These are phyloP conservation scores for human DNA, from an alignment of 2,113 vertebrate species.

Conservation along the genomic window DNA sequence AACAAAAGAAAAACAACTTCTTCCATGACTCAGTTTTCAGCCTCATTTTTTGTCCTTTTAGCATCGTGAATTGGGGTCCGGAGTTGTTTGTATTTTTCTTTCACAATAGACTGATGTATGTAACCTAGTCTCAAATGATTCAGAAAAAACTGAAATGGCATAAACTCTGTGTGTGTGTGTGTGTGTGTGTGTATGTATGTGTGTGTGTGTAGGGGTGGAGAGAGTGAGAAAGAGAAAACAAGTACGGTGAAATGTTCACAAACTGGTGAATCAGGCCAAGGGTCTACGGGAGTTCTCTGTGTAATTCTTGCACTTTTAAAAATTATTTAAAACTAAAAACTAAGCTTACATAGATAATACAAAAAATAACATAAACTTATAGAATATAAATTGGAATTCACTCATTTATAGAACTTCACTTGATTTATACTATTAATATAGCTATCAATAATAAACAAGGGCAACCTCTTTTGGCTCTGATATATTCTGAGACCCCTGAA, in stretches of 20 bases:
- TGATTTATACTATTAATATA: not conserved
- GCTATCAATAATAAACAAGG: not conserved
- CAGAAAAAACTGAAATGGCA: not conserved
- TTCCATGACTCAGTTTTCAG: too few species aligned
- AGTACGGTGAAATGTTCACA: not conserved
- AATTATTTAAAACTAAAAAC: not conserved
- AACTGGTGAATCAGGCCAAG: not conserved
- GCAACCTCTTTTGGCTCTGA: not conserved
- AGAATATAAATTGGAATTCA: not conserved
- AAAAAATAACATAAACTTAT: not conserved
- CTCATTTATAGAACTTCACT: not conserved
- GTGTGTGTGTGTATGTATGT: not conserved
- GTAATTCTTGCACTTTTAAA: not conserved
- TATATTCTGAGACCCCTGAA: not conserved
- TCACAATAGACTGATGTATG: not conserved
- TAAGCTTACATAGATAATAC: not conserved
- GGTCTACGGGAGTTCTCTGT: not conserved
- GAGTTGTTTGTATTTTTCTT: too few species aligned
- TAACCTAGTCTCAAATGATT: not conserved
- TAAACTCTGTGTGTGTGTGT: too few species aligned
- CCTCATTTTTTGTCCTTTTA: too few species aligned
- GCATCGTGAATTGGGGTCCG: too few species aligned
- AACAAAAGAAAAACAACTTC: too few species aligned
- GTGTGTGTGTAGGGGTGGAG: not conserved
- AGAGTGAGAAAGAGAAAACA: not conserved